These are phyloP conservation scores for Tolypeutes matacus DNA, from an alignment of 2,797 vertebrate species.

Conservation along the genomic window DNA sequence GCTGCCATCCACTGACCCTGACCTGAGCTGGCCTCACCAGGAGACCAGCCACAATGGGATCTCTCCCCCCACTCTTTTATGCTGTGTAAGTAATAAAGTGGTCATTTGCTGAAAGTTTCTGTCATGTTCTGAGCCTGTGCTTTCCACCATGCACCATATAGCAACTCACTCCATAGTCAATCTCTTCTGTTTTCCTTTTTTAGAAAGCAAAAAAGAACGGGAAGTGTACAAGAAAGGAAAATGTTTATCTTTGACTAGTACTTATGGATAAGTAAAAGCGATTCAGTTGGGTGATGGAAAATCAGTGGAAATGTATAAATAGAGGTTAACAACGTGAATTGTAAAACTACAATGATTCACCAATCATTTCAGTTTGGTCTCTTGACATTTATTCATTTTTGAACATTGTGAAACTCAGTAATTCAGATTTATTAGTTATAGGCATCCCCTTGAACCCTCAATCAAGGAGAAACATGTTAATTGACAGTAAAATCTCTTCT, in stretches of 20 bases:
- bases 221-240: background rate
- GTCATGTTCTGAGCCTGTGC: no score
- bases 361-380: background rate
- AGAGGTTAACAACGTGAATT: background rate
- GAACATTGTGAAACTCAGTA: background rate
- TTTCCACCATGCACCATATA: no score
- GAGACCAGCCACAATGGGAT: no score
- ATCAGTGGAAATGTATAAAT: background rate
- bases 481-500: background rate
- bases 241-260: background rate
- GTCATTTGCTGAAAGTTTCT: no score
- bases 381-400: background rate
- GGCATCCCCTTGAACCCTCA: background rate
- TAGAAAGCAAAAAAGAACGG: background rate
- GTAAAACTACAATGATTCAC: background rate
- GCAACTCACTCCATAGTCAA: no score
- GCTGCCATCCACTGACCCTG: no score
- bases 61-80: no score
- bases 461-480: background rate
- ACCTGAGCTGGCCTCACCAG: no score
- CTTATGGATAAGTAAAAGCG: background rate
- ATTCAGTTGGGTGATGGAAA: background rate
- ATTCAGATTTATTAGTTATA: background rate
- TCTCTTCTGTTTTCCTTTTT: background rate
- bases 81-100: no score